Evolutionary conservation across 2,888 invertebrate genomes (phyloP).

Genomic region (Exocentrus adspersus): DNA sequence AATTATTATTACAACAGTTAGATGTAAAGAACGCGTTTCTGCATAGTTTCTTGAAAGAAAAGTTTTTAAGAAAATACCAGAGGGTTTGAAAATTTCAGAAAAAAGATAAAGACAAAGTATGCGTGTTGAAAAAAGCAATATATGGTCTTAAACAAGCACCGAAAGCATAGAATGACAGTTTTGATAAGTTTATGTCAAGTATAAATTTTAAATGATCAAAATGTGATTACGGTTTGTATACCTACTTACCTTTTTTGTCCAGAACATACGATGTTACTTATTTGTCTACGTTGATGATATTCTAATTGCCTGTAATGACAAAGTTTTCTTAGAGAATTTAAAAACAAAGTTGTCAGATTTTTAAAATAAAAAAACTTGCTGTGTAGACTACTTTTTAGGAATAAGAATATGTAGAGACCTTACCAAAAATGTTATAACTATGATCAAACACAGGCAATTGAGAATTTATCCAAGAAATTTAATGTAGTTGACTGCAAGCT

Average conservation of each 20-base stretch:
- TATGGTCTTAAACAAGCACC: conserved; percentile 30
- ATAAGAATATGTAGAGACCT: conserved; percentile 24
- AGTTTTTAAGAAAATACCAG: conserved; percentile 26
- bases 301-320: conserved; percentile 21
- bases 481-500: too few relatives aligned
- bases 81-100: conserved; percentile 18
- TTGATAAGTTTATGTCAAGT: conserved; percentile 24
- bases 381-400: conserved; percentile 25
- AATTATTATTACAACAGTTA: conserved; percentile 28
- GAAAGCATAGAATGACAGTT: conserved; percentile 28
- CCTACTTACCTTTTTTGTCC: conserved; percentile 19
- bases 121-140: conserved; percentile 22
- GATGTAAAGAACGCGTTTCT: conserved; percentile 30
- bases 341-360: conserved; percentile 24
- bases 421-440: conserved; percentile 24
- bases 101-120: conserved; percentile 24
- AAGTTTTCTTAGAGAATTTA: conserved; percentile 14
- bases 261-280: conserved; percentile 24
- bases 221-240: conserved; percentile 32
- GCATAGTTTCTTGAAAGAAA: conserved; percentile 21
- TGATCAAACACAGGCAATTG: conserved; percentile 25
- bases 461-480: conserved; percentile 25
- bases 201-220: conserved; percentile 31
- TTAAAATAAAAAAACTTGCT: conserved; percentile 24
- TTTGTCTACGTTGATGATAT: conserved; percentile 27